Base-by-base conservation (phyloP, 2,888 invertebrate species). In the Aphidoletes aphidimyza region DNA sequence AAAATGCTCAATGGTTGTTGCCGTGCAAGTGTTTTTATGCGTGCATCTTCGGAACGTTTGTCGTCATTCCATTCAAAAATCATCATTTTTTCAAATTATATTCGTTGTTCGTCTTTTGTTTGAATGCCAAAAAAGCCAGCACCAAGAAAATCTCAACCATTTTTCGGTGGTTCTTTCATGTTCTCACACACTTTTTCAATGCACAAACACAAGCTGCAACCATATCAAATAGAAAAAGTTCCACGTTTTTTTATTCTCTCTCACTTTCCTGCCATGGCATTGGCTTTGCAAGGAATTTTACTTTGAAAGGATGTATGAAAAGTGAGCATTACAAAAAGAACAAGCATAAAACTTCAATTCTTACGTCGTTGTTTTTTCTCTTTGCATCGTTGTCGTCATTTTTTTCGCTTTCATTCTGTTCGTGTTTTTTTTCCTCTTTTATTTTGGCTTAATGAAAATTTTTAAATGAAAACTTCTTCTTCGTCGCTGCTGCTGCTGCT, bases 391-490 rank as follows among this genome's bases (percentile, higher is more conserved):
- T 30, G 30, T 69, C 69, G 30, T 34, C 34, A 69, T 30, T 14
- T 69, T n/a, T 69, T 69, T 54, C 3, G 2, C 5, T 30, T 69
- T 34, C 8, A 3, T 47, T 14, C 8, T 47, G 17, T 47, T 2
- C 17, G 30, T 30, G 30, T 69, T 2, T 22, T 5, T 54, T 1
- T 69, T 2, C 22, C 1, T 54, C 22, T 69, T 69, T 34, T n/a
- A n/a, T 69, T 69, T 17, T 69, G 69, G 69, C 30, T 69, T 69
- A 69, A 69, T 69, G 69, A 69, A 69, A 54, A 30, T 69, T 69
- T 69, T 69, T 69, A 69, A 69, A 69, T 69, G 69, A 69, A 69
- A 69, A 69, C 69, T 69, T 69, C 69, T 69, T 54, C n/a, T 69
- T 26, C 30, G 69, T 69, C 69, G 26, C 69, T n/a, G n/a, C n/a